A percentile compares a stretch with the other conserved stretches of the same genome.
Conservation (phyloP, 2,888 invertebrate genomes). For the Norana najaformis region DNA sequence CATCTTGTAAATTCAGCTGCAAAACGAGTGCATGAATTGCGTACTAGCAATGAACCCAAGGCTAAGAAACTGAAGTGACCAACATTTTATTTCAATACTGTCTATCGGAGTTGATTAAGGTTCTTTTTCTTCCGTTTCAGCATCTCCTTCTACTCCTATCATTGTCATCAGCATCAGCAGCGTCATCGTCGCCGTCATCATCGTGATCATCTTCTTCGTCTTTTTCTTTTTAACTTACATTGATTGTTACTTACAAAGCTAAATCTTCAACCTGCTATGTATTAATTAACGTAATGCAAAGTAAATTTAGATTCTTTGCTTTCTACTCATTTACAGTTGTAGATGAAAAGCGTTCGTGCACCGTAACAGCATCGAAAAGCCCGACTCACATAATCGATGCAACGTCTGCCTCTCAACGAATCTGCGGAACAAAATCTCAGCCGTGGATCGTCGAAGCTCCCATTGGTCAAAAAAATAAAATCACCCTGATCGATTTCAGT, state of each 20-base stretch:
- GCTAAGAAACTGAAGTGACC: too few species aligned
- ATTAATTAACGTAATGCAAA: background rate
- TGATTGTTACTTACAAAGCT: background rate
- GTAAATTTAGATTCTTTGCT: background rate
- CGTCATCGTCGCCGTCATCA: background rate
- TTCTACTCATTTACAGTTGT: background rate
- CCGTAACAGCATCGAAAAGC: background rate
- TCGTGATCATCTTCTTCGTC: background rate
- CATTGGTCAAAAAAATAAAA: background rate
- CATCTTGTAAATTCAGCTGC: too few species aligned
- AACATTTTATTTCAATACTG: too few species aligned
- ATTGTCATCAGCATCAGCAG: background rate
- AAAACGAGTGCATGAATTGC: too few species aligned
- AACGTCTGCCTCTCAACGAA: background rate
- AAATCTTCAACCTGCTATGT: background rate
- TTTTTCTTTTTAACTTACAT: background rate
- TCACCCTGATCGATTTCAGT: constrained; percentile 21
- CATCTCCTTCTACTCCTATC: background rate
- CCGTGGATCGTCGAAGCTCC: constrained; percentile 18
- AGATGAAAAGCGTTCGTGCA: constrained; percentile 21
- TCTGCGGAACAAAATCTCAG: background rate
- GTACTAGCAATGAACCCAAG: too few species aligned
- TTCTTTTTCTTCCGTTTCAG: too few species aligned
- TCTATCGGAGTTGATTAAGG: too few species aligned
- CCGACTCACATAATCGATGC: constrained; percentile 4